Conservation (phyloP, 2,113 vertebrate species). For the Bubo bubo region DNA sequence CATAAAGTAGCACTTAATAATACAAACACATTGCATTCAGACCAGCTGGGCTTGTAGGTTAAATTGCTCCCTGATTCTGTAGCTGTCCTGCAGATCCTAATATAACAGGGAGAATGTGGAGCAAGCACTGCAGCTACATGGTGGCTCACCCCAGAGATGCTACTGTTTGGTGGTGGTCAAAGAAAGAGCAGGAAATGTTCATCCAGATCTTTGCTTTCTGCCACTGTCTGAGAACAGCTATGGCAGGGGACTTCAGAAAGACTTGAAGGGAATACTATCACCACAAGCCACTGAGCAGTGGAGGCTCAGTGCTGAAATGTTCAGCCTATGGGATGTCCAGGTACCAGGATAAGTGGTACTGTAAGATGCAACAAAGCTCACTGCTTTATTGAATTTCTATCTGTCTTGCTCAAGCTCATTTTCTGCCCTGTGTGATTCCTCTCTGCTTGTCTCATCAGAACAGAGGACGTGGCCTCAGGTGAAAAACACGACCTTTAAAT, state of each 20-base stretch:
- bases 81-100: background rate
- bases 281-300: fast-evolving
- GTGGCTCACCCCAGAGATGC: background rate
- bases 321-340: background rate
- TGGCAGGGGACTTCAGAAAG: background rate
- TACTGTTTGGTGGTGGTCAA: background rate
- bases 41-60: background rate
- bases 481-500: background rate
- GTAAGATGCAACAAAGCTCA: background rate
- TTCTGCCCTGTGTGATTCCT: background rate
- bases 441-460: background rate
- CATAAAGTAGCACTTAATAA: background rate
- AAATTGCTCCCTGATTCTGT: background rate
- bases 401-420: background rate
- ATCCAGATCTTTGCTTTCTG: background rate
- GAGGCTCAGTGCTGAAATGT: background rate
- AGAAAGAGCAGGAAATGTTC: background rate
- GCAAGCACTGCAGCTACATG: background rate
- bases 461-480: background rate
- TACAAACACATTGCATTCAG: background rate
- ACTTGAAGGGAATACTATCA: background rate
- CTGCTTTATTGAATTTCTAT: background rate
- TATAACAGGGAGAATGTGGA: background rate
- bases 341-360: background rate
- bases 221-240: background rate